Percentiles rank a stretch among this genome's conserved stretches.
phyloP scores from a whole-genome alignment of 2,888 invertebrate genomes.

The Himalopsyche tibetana region DNA sequence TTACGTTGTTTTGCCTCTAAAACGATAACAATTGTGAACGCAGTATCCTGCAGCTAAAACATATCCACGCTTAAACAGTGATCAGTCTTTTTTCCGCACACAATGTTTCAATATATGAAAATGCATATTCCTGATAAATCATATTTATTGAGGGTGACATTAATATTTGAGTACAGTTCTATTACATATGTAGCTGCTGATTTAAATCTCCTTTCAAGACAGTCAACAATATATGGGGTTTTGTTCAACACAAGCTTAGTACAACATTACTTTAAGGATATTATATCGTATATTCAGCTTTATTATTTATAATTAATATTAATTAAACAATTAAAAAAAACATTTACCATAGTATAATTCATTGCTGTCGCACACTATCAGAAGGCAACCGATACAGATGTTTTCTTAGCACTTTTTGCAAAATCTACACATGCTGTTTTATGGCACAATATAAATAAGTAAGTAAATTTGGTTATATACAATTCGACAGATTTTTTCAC shows the following conservation, averaged over 20 bases:
- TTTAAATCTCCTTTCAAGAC: slow-evolving; percentile 15
- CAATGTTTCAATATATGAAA: too few relatives aligned
- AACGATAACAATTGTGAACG: too few relatives aligned
- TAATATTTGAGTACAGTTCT: slow-evolving; percentile 34
- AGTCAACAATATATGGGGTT: slow-evolving; percentile 7
- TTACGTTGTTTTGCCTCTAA: too few relatives aligned
- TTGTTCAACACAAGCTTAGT: slow-evolving; percentile 36
- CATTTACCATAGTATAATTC: slow-evolving; percentile 1
- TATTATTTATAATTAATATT: slow-evolving; percentile 15
- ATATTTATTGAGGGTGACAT: slow-evolving; percentile 40
- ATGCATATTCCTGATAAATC: slow-evolving; percentile 35
- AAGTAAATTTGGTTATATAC: too few relatives aligned
- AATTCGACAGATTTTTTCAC: too few relatives aligned
- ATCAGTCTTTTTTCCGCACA: too few relatives aligned
- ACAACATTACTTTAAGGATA: slow-evolving; percentile 28
- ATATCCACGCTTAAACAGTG: too few relatives aligned
- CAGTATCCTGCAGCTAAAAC: too few relatives aligned
- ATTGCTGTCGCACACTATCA: neutral
- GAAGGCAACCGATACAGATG: neutral
- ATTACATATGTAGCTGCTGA: slow-evolving; percentile 38
- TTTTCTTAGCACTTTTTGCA: too few relatives aligned
- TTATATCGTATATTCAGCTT: slow-evolving; percentile 18
- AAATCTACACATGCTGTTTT: too few relatives aligned
- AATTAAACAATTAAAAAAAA: slow-evolving; percentile 3
- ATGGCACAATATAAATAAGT: too few relatives aligned